A percentile compares a stretch with the other conserved stretches of the same genome.
Evolutionary conservation across 1,140 invertebrate genomes (phyloP).

Genomic region (Tribolium madens): DNA sequence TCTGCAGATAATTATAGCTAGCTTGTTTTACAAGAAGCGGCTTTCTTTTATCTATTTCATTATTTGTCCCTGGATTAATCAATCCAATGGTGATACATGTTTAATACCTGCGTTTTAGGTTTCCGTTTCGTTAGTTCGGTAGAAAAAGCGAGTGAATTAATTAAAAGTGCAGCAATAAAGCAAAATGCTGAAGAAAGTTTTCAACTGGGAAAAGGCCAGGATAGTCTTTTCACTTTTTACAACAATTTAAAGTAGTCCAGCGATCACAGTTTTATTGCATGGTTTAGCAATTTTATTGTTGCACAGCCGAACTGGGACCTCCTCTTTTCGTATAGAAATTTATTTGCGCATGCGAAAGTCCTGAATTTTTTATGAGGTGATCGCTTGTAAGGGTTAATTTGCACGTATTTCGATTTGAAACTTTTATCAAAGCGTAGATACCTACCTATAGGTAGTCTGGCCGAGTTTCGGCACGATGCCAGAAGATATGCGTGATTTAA

Average conservation of each 20-base stretch:
- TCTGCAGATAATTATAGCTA: conserved; percentile 37
- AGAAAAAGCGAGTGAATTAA: conserved; percentile 9
- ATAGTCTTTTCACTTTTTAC: conserved; percentile 28
- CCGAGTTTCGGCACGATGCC: neutral
- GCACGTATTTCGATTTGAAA: conserved; percentile 33
- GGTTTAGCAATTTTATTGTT: conserved; percentile 38
- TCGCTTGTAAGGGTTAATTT: conserved; percentile 33
- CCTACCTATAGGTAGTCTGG: conserved; percentile 6
- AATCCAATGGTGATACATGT: conserved; percentile 21
- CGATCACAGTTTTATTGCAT: conserved; percentile 34
- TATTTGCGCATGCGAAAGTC: conserved; percentile 6
- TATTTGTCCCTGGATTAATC: conserved; percentile 24
- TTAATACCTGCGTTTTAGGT: conserved; percentile 22
- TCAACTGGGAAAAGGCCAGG: neutral
- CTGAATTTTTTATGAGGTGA: conserved; percentile 22
- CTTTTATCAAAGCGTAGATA: conserved; percentile 14
- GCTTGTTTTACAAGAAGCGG: conserved; percentile 16
- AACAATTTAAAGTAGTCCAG: conserved; percentile 30
- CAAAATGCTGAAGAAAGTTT: conserved; percentile 21
- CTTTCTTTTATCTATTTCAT: conserved; percentile 36
- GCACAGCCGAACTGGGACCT: conserved; percentile 21
- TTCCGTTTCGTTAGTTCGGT: neutral
- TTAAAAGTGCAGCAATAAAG: conserved; percentile 17
- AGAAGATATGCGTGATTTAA: conserved; percentile 31
- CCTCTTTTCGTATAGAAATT: conserved; percentile 29